Evolutionary conservation across 2,888 invertebrate species (phyloP), one percentile per base, ranked within the genome.

Genomic region (Epiperipatus broadwayi): DNA sequence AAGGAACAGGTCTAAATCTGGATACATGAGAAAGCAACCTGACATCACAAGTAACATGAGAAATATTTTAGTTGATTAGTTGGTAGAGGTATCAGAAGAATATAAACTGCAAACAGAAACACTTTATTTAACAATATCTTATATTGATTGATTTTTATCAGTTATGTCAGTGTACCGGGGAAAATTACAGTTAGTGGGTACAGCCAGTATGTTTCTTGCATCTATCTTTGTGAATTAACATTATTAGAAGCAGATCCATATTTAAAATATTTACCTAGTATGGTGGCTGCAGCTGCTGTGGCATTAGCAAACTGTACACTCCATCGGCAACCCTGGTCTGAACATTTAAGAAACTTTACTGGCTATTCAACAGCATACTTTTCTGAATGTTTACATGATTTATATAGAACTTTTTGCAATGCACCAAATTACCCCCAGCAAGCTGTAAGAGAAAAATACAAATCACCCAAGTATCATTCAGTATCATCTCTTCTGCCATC

Each of bases 11-110:
- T 73, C 81, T 2, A 76, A 77, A 51, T 68, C 76, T 4, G 72
- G 73, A 39, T 95, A 93, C 59, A 91, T 95, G 84, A 71, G 72
- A 39, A 84, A 84, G 51, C 95, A 95, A 59, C 78, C 77, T 3
- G 91, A 95, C 54, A 83, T 95, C 40, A 84, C 79, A 0, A 70
- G 76, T 49, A 72, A 74, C 39, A 97, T 95, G 95, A 70, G 95
- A 39, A 72, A 80, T 22, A 85, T 93, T 52, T 69, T 97, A 31
- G 76, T 95, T 8, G 95, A 95, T 61, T 97, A 95, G 95, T 64
- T 95, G 39, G 85, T 91, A 1, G 95, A 97, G 63, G 95, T 97
- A 12, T 76, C 79, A 10, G 84, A 84, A 57, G 93, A 95, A 60
- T 95, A 93, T 61, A 75, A 75, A 49, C 68, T 93, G 47, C 78